Base-by-base conservation (phyloP, 1,140 invertebrate genomes). In the Cyrtorhinus lividipennis region DNA sequence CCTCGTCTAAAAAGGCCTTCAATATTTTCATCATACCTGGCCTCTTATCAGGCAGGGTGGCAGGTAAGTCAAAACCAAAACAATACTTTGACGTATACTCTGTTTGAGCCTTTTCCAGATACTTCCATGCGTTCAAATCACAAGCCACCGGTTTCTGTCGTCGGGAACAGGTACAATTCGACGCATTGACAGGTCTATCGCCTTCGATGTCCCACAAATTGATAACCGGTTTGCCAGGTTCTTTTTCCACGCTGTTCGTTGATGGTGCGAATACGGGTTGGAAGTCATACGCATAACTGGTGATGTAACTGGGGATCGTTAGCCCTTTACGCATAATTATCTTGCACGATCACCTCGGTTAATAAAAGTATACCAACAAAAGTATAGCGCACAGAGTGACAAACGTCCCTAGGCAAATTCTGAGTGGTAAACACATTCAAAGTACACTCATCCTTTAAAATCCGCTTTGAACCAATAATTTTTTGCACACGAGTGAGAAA, bases 161-260 rank as follows among this genome's bases (percentile, higher is more conserved):
- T 5, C 15, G 5, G 30, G 5, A 8, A 15, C 30, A 38, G 30
- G 30, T 38, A 22, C 48, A 53, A 20, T 53, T 53, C 10, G 12
- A 5, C 5, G 48, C 48, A 13, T 53, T 53, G 5, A 20, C 20
- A 5, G 20, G 10, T 20, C 18, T 10, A 12, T 5, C 10, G 5
- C 12, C 48, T 12, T 12, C 12, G 20, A 53, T 22, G 20, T 53
- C 48, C 48, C 48, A 53, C 3, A 53, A 20, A 53, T 53, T 20
- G 10, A 53, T 53, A 53, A 53, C 48, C 48, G 48, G 48, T 53
- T 53, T 53, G 8, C 48, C 48, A 5, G 48, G 48, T 22, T 53
- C 48, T 20, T 53, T 38, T 15, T 38, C 30, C 5, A 38, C 18
- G 18, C 10, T 13, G 5, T 10, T 53, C 48, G 10, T 53, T 10